Evolutionary conservation across 2,113 vertebrate genomes (phyloP), one percentile per base, ranked within the genome.

Genomic region (Spea multiplicata): DNA sequence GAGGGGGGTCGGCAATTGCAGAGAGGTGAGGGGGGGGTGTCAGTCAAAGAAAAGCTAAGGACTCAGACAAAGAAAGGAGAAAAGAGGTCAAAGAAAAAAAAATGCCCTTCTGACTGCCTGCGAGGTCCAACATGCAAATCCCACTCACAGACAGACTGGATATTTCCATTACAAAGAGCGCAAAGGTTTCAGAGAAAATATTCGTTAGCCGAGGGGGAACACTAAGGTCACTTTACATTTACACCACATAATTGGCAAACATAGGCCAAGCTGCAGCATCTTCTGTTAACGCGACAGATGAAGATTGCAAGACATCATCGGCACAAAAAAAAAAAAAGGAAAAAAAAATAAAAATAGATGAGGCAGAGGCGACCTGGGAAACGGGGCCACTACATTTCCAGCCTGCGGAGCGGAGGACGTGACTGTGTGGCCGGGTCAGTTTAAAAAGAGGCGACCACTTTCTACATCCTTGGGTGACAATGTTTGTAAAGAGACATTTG

Each of bases 191-290:
- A 94, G 87, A 86, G 91, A 93, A 94, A 91, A 92, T 30, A 92
- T 92, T 95, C 96, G 93, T 90, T 92, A 92, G 90, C 90, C 88
- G 92, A 86, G 90, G 93, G 94, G 92, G 92, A 90, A 92, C 92
- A 95, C 95, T 94, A 96, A 97, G 96, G 96, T 99, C 95, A 96
- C 92, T 95, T 96, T 95, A 96, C 95, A 99, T 97, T 99, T 97
- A 95, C 94, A 94, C 94, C 85, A 91, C 90, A 94, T 97, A 98
- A 99, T 98, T 97, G 95, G 95, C 94, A 97, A 96, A 97, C 94
- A 95, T 93, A 93, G 93, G 95, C 97, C 93, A 95, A 95, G 49
- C 30, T 30, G 30, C 69, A 8, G 61, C 78, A 50, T 69, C 55
- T 8, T 59, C 55, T 59, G 14, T 7, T 59, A 59, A 59, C 2